Evolutionary conservation across 2,888 invertebrate species (phyloP).

Genomic region (Biston stratarius): DNA sequence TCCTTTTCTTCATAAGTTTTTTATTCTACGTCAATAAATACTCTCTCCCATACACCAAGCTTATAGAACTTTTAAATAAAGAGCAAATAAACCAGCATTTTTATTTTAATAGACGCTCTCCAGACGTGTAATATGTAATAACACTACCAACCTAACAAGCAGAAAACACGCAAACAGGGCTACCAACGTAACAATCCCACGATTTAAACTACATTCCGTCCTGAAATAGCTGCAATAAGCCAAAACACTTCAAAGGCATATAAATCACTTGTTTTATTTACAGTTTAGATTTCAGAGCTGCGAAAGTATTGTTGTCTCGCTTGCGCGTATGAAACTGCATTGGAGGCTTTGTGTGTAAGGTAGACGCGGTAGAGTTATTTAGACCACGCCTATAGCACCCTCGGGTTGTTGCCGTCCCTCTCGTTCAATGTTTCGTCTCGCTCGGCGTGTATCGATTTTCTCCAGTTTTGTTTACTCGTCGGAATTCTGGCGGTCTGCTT

Average conservation of each 20-base stretch:
- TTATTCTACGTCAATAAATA: no score
- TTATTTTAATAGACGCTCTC: neutral
- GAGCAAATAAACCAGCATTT: conserved; percentile 1
- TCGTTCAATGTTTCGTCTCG: conserved; percentile 56
- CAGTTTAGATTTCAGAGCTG: conserved; percentile 54
- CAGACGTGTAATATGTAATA: conserved; percentile 1
- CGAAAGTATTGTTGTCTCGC: conserved; percentile 51
- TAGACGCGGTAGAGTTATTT: conserved; percentile 26
- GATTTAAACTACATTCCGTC: conserved; percentile 42
- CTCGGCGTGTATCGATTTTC: conserved; percentile 74
- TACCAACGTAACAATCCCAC: conserved; percentile 38
- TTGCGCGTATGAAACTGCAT: conserved; percentile 53
- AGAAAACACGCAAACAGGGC: conserved; percentile 33
- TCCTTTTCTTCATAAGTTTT: no score
- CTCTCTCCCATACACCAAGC: no score
- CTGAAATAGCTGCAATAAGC: conserved; percentile 51
- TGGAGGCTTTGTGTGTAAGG: conserved; percentile 60
- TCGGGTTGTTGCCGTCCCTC: conserved; percentile 53
- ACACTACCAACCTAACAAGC: conserved; percentile 20
- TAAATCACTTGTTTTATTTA: conserved; percentile 61
- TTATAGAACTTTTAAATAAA: neutral
- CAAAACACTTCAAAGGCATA: conserved; percentile 49
- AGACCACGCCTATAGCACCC: conserved; percentile 76
- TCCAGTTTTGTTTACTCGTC: conserved; percentile 74
- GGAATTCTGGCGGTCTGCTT: conserved; percentile 68